phyloP scores from a whole-genome alignment of 2,797 vertebrate genomes.

The Nyctibius grandis region DNA sequence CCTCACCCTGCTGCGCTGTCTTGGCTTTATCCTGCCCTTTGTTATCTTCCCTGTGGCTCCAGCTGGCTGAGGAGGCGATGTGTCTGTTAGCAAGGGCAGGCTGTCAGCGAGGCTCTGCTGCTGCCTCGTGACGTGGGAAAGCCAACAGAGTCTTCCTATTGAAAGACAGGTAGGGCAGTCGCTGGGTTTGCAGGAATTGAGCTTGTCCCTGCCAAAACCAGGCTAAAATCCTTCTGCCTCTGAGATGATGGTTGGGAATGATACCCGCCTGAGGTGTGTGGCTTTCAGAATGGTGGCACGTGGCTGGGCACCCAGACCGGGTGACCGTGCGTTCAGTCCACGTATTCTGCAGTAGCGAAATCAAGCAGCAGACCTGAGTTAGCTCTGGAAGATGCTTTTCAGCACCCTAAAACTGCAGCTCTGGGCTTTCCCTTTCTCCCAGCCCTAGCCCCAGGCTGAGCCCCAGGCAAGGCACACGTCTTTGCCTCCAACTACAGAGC shows the following conservation, averaged over 20 bases:
- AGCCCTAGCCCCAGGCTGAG: neutral
- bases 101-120: neutral
- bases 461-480: rapidly evolving
- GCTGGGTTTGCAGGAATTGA: neutral
- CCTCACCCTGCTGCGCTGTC: rapidly evolving
- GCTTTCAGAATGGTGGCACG: neutral
- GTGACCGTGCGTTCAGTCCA: neutral
- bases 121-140: neutral
- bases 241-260: neutral
- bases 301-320: neutral
- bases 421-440: neutral
- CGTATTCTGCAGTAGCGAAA: neutral
- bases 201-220: neutral
- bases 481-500: neutral
- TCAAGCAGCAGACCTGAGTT: neutral
- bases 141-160: rapidly evolving
- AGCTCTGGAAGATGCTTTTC: neutral
- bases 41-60: neutral
- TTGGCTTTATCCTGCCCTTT: neutral
- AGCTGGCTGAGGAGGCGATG: rapidly evolving
- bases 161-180: neutral
- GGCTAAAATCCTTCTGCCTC: neutral
- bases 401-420: neutral
- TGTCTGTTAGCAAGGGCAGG: neutral
- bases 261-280: neutral